Evolutionary conservation across 2,797 vertebrate species (phyloP), one percentile per base, ranked within the genome.

Genomic region (Ciconia nigra): DNA sequence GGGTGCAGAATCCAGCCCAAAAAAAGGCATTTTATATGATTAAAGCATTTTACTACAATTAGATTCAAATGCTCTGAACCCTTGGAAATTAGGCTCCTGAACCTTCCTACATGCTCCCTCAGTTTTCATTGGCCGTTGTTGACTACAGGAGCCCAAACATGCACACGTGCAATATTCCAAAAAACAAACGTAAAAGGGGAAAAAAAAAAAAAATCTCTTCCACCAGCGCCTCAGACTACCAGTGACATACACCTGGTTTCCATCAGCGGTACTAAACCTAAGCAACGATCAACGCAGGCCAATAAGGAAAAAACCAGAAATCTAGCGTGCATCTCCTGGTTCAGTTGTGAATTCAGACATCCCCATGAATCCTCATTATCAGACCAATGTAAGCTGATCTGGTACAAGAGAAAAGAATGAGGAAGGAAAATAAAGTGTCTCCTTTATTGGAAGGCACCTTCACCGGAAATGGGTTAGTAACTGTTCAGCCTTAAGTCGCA

Each of bases 191-290:
- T 3, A 22, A 66, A 81, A 72, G 31, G 39, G 71, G 1, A 3
- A 15, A 15, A 47, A 24, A 24, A 15, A 13, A 39, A 21, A 28
- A 13, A 21, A 11, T 16, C 59, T 57, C 31, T 83, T 52, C 65
- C 41, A 46, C 6, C 5, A 1, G 24, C 2, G 3, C 5, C 33
- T 74, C 2, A 0, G 61, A 6, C 13, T 13, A 42, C 10, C 13
- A 21, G 44, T 7, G 37, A 26, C 31, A 13, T 3, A 11, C 5
- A 5, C 4, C 26, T 20, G 39, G 18, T 13, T 33, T 28, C 6
- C 55, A n/a, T 2, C 46, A 37, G 67, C 5, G 0, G 47, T 5
- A 15, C 37, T 10, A 11, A 81, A 11, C 39, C 58, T 42, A 26
- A 47, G 44, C 10, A 52, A 51, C 0, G 2, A 21, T 13, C 59